Evolutionary conservation across 2,797 vertebrate species (phyloP).

Genomic region (Neostethus bicornis): DNA sequence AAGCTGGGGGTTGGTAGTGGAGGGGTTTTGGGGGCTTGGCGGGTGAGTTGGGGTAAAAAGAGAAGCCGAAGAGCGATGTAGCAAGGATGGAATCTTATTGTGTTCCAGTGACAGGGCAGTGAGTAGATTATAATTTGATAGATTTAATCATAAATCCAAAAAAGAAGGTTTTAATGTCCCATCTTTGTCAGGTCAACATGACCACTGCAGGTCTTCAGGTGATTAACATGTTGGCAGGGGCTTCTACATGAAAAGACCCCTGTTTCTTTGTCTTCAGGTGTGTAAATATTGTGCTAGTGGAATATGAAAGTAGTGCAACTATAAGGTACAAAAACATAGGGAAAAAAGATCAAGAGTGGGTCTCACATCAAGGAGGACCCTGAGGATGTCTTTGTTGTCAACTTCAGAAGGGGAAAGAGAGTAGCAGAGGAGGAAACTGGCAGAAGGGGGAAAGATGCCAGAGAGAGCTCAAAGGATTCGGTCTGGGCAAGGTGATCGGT

Average conservation of each 20-base stretch:
- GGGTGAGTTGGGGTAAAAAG: constrained; percentile 54
- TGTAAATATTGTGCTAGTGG: constrained; percentile 99
- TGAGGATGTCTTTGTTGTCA: constrained; percentile 99
- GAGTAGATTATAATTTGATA: constrained; percentile 36
- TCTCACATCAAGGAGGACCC: constrained; percentile 99
- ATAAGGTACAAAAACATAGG: constrained; percentile 97
- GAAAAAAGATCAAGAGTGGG: constrained; percentile 99
- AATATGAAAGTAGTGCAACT: constrained; percentile 99
- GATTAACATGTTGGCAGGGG: constrained; percentile 78
- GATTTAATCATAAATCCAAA: constrained; percentile 30
- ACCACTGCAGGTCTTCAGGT: constrained; percentile 68
- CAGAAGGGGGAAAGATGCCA: constrained; percentile 99
- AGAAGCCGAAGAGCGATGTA: constrained; percentile 48
- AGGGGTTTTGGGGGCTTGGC: constrained; percentile 79
- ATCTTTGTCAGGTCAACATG: constrained; percentile 48
- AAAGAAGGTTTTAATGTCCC: constrained; percentile 55
- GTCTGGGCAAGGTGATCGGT: constrained; percentile 99
- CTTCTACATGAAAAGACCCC: constrained; percentile 86
- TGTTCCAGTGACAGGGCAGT: constrained; percentile 38
- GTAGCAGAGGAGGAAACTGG: constrained; percentile 99
- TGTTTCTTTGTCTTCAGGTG: constrained; percentile 96
- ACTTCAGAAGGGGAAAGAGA: constrained; percentile 99
- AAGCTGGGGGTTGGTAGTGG: constrained; percentile 66
- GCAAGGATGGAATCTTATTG: constrained; percentile 35
- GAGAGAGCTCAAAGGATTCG: constrained; percentile 99